A percentile compares a stretch with the other conserved stretches of the same genome.
Evolutionary conservation across 2,113 vertebrate species (phyloP).

Genomic region (Nycticryphes semicollaris): DNA sequence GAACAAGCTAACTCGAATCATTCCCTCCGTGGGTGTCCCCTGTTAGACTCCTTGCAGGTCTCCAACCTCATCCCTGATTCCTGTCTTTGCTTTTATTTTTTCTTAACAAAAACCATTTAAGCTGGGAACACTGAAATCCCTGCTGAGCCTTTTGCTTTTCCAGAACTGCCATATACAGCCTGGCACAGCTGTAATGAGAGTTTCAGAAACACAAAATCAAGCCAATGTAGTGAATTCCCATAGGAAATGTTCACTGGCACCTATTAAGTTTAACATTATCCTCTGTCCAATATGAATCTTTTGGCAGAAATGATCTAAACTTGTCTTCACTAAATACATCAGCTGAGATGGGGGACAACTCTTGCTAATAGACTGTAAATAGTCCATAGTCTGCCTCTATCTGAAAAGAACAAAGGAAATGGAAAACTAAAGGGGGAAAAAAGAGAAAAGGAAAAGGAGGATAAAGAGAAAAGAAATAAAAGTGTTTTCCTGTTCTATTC

Average conservation of each 20-base stretch:
- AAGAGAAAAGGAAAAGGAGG: not conserved
- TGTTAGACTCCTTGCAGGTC: not conserved
- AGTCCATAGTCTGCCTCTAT: not conserved
- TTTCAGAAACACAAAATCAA: slow-evolving; percentile 36
- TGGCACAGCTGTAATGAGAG: not conserved
- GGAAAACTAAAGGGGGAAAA: not conserved
- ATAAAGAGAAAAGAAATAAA: not conserved
- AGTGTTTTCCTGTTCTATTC: not conserved
- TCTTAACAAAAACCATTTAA: slow-evolving; percentile 26
- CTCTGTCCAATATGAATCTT: not conserved
- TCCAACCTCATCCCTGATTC: not conserved
- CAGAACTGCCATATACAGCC: not conserved
- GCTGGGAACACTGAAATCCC: slow-evolving; percentile 17
- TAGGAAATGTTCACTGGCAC: slow-evolving; percentile 6
- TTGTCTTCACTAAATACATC: not conserved
- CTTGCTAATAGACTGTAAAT: not conserved
- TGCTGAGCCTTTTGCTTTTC: not conserved
- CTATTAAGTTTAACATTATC: slow-evolving; percentile 18
- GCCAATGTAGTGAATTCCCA: slow-evolving; percentile 17
- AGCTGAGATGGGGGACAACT: not conserved
- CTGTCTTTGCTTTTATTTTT: slow-evolving; percentile 10
- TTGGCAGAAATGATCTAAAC: slow-evolving; percentile 15
- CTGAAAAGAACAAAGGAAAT: not conserved
- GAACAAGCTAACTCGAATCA: not conserved
- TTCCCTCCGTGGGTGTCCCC: rapidly evolving